A percentile compares a stretch with the other conserved stretches of the same genome.
Evolutionary conservation across 2,113 vertebrate genomes (phyloP).

Genomic region (Microtus pennsylvanicus): DNA sequence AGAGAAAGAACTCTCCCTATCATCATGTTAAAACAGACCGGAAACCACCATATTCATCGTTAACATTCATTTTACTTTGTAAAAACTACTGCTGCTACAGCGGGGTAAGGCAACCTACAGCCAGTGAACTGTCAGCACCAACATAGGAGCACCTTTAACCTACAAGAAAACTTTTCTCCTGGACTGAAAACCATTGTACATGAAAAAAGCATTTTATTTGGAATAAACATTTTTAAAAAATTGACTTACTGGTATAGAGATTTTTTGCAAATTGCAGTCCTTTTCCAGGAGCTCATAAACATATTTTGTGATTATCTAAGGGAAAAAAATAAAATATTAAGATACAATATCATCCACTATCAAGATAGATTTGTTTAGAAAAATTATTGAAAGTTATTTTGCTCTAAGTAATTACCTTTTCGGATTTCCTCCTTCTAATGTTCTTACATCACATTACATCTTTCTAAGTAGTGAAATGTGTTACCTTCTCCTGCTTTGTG

Average conservation of each 20-base stretch:
- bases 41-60: neutral
- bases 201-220: constrained; percentile 12
- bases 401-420: constrained; percentile 16
- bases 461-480: constrained; percentile 34
- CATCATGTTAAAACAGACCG: neutral
- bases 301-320: constrained; percentile 97
- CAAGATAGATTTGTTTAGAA: constrained; percentile 25
- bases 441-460: neutral
- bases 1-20: neutral
- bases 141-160: neutral
- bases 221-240: constrained; percentile 51
- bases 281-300: constrained; percentile 96
- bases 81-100: neutral
- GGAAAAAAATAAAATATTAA: constrained; percentile 72
- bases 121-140: constrained; percentile 22
- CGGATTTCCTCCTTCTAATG: neutral
- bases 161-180: constrained; percentile 11
- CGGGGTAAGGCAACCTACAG: neutral
- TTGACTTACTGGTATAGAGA: constrained; percentile 95
- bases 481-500: neutral
- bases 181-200: constrained; percentile 45
- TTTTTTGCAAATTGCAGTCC: constrained; percentile 96
- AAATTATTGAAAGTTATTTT: constrained; percentile 54
- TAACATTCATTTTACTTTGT: neutral
- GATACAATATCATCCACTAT: constrained; percentile 6